Conservation (phyloP, 2,888 invertebrate species). For the Salpingus planirostris region DNA sequence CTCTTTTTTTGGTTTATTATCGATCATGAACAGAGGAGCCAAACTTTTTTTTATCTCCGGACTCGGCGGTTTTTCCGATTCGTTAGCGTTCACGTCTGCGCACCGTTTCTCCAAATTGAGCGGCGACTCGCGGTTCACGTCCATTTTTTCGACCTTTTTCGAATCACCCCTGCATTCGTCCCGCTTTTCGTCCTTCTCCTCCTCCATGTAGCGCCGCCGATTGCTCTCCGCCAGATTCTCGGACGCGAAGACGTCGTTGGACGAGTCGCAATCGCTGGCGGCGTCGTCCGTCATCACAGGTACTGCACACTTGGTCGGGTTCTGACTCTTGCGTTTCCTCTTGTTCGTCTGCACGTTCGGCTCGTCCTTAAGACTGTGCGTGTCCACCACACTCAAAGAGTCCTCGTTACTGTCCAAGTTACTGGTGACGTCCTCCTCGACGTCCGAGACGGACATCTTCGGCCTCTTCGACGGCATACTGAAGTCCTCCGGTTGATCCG, state of each 20-base stretch:
- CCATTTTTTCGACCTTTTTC: constrained; percentile 26
- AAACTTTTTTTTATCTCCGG: constrained; percentile 40
- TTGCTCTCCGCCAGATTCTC: neutral
- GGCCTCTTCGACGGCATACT: constrained; percentile 57
- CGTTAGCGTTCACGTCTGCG: constrained; percentile 41
- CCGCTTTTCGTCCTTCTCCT: constrained; percentile 22
- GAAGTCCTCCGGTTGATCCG: constrained; percentile 59
- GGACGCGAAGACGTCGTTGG: constrained; percentile 45
- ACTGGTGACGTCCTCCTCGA: constrained; percentile 48
- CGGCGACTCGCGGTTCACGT: constrained; percentile 31
- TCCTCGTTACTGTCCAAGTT: constrained; percentile 60
- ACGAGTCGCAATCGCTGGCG: constrained; percentile 52
- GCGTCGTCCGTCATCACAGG: constrained; percentile 47
- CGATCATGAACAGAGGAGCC: constrained; percentile 38
- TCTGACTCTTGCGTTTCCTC: constrained; percentile 80
- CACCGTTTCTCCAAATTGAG: constrained; percentile 43
- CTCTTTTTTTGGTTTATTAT: constrained; percentile 41
- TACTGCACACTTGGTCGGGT: constrained; percentile 73
- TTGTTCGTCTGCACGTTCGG: constrained; percentile 55
- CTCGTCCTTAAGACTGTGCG: constrained; percentile 49
- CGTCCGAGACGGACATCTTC: constrained; percentile 48
- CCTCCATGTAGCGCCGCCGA: neutral
- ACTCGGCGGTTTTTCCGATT: constrained; percentile 32
- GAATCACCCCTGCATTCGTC: constrained; percentile 18
- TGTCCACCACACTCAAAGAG: constrained; percentile 48